Evolutionary conservation across 2,888 invertebrate species (phyloP).

Genomic region (Noctua fimbriata): DNA sequence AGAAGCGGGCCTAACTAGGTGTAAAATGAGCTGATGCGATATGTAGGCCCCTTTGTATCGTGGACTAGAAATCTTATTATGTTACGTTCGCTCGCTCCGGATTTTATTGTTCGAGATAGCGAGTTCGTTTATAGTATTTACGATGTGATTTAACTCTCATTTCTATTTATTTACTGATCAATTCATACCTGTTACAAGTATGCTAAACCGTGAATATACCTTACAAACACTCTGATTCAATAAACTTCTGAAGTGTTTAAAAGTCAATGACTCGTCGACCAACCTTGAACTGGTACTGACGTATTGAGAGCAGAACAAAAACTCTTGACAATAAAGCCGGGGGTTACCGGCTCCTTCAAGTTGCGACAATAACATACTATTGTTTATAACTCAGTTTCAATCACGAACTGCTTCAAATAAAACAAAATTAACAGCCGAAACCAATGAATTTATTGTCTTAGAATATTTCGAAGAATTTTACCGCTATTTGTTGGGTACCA

Average conservation of each 20-base stretch:
- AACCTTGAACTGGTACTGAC: constrained; percentile 68
- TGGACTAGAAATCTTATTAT: constrained; percentile 64
- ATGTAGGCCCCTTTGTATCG: constrained; percentile 71
- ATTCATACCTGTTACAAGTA: neutral
- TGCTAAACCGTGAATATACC: neutral
- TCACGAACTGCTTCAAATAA: constrained; percentile 51
- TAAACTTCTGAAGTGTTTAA: constrained; percentile 29
- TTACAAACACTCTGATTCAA: constrained; percentile 17
- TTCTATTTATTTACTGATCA: constrained; percentile 10
- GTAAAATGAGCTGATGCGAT: constrained; percentile 80
- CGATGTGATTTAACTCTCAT: constrained; percentile 25
- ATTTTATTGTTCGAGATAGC: constrained; percentile 56
- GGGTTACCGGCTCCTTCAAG: constrained; percentile 56
- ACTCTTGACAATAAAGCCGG: constrained; percentile 58
- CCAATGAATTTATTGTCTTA: constrained; percentile 61
- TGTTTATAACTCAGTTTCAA: constrained; percentile 61
- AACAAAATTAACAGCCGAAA: constrained; percentile 54
- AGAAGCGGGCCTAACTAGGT: constrained; percentile 83
- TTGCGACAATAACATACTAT: constrained; percentile 62
- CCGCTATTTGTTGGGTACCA: constrained; percentile 24
- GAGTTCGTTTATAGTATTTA: constrained; percentile 46
- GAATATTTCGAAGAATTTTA: constrained; percentile 58
- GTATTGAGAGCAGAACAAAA: constrained; percentile 61
- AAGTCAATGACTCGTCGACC: constrained; percentile 67
- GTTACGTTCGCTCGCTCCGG: constrained; percentile 28